Evolutionary conservation across 2,113 vertebrate genomes (phyloP).

Genomic region (Spea bombifrons): DNA sequence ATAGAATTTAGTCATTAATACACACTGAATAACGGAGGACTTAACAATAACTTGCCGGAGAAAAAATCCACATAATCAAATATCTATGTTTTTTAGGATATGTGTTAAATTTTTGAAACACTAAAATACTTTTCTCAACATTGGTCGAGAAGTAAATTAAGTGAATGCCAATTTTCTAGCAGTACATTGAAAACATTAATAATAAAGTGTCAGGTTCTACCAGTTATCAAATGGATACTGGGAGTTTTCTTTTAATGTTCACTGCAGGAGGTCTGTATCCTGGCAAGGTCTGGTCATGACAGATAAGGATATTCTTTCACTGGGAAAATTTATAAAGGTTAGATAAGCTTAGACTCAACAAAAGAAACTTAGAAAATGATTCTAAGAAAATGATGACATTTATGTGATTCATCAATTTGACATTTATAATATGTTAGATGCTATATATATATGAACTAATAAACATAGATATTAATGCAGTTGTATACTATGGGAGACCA

Average conservation of each 20-base stretch:
- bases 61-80: too few species aligned
- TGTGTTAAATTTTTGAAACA: too few species aligned
- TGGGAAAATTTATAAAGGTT: neutral
- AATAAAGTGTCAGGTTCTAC: too few species aligned
- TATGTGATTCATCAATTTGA: neutral
- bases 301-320: neutral
- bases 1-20: too few species aligned
- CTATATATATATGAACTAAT: neutral
- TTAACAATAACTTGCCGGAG: too few species aligned
- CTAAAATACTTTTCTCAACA: too few species aligned
- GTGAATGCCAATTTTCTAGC: neutral
- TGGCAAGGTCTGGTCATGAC: neutral
- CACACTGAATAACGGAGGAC: too few species aligned
- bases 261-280: neutral
- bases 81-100: too few species aligned
- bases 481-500: neutral
- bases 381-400: neutral
- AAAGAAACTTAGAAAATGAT: neutral
- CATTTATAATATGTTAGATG: neutral
- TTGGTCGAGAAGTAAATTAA: too few species aligned
- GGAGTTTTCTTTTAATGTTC: neutral
- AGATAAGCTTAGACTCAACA: neutral
- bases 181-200: neutral
- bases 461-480: neutral
- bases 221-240: neutral